Base-by-base conservation (phyloP, 2,797 vertebrate species). In the Agapornis canus region DNA sequence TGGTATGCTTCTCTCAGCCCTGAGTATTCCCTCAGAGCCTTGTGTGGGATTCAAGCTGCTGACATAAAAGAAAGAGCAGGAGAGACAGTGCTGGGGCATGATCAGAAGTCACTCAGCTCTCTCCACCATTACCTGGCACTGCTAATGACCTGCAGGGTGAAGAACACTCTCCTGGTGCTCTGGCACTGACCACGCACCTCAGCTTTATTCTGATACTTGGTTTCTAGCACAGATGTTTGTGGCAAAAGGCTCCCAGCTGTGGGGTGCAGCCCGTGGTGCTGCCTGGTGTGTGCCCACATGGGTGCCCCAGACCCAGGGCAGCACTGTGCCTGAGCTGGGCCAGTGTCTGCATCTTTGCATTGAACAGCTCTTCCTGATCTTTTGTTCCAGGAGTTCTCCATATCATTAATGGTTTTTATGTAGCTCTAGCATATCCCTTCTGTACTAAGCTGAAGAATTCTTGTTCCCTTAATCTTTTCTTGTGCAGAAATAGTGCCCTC, bases 271-370 rank as follows among this genome's bases (percentile, higher is more conserved):
- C 40, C 0, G 0, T 45, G 52, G 0, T 45, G 52, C 59, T 63
- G 71, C n/a, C 39, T n/a, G 19, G 22, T 2, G 6, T 59, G 51
- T 42, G 39, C 42, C 29, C 54, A 13, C 0, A 0, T 1, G 3
- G 26, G 69, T 52, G 60, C 52, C 9, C 9, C 61, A 42, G n/a
- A 11, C 4, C 10, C 1, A 1, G 10, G 18, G 49, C 83, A 77
- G 51, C 37, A 9, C 27, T n/a, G 7, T 15, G 54, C 54, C 48
- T 6, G n/a, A 43, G 68, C 45, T 2, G 1, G 27, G 27, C 54
- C 45, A 27, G 1, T 35, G 15, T 32, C 60, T 2, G 2, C 37
- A 29, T 37, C 45, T 66, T 42, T 47, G 39, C 15, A 2, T 57
- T 64, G 42, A 63, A 18, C 59, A 69, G 71, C 49, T 66, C 37